These are phyloP conservation scores for Dicaeum eximium DNA, from an alignment of 2,113 vertebrate genomes.

Conservation along the genomic window DNA sequence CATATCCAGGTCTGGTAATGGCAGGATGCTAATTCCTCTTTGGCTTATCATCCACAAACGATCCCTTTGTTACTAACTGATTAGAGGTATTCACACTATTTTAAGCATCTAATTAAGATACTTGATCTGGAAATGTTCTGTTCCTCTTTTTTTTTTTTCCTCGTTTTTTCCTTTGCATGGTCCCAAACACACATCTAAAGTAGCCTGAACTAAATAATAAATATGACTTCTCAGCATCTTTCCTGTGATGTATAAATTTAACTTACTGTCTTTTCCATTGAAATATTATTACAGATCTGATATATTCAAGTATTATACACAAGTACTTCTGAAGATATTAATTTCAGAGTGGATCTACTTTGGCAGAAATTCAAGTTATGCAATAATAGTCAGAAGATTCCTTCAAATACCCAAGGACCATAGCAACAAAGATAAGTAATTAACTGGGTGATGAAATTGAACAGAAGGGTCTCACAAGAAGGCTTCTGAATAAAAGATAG, in stretches of 20 bases:
- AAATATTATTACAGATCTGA: background rate
- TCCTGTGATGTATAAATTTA: background rate
- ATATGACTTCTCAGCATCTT: background rate
- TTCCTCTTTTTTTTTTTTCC: background rate
- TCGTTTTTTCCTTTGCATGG: background rate
- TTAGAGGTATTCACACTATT: background rate
- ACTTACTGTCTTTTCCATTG: background rate
- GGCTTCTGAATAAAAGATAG: background rate
- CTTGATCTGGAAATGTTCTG: background rate
- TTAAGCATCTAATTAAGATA: background rate
- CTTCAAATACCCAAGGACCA: background rate
- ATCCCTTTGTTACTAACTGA: background rate
- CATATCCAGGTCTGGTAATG: background rate
- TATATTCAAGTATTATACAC: background rate
- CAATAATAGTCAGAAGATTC: background rate
- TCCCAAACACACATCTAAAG: background rate
- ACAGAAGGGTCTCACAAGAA: background rate
- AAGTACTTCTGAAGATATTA: background rate
- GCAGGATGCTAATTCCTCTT: background rate
- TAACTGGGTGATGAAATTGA: background rate
- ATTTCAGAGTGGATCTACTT: background rate
- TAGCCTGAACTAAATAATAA: background rate
- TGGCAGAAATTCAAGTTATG: background rate
- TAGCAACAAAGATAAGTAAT: background rate
- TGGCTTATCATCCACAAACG: background rate